These are phyloP conservation scores for Morbakka virulenta DNA, from an alignment of 30 jellyfish, hydroid and myxozoan genomes.

Conservation along the genomic window DNA sequence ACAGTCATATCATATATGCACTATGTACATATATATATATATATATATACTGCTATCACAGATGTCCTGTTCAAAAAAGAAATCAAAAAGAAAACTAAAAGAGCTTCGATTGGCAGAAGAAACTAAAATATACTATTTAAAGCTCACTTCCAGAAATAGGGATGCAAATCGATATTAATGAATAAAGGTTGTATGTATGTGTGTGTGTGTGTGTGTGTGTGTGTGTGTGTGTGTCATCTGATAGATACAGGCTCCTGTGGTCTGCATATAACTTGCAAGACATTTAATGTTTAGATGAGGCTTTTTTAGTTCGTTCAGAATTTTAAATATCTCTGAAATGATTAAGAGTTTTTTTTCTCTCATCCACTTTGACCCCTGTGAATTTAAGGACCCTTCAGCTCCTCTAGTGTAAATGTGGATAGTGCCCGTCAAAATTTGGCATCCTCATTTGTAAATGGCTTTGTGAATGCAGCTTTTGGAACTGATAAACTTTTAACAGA, in stretches of 20 bases:
- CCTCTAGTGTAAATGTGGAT: constrained; percentile 95
- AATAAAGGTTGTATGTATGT: background rate
- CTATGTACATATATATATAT: too few relatives aligned
- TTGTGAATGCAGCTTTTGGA: constrained; percentile 97
- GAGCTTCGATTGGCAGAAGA: too few relatives aligned
- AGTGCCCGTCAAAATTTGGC: constrained; percentile 98
- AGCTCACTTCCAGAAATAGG: too few relatives aligned
- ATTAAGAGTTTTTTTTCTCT: background rate
- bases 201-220: background rate
- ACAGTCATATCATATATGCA: too few relatives aligned
- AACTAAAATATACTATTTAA: too few relatives aligned
- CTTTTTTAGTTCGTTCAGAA: background rate
- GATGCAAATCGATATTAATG: too few relatives aligned
- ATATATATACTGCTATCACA: too few relatives aligned
- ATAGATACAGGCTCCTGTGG: background rate
- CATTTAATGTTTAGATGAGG: background rate
- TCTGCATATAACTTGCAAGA: too few relatives aligned
- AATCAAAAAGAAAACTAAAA: too few relatives aligned
- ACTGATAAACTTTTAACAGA: constrained; percentile 85
- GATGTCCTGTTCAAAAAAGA: too few relatives aligned
- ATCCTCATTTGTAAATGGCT: constrained; percentile 95
- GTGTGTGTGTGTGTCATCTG: background rate
- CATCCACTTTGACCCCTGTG: too few relatives aligned
- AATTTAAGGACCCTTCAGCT: constrained; percentile 82
- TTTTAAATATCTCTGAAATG: too few relatives aligned